These are phyloP conservation scores for Trinorchestia longiramus DNA, from an alignment of 1,140 invertebrate species.

Conservation along the genomic window DNA sequence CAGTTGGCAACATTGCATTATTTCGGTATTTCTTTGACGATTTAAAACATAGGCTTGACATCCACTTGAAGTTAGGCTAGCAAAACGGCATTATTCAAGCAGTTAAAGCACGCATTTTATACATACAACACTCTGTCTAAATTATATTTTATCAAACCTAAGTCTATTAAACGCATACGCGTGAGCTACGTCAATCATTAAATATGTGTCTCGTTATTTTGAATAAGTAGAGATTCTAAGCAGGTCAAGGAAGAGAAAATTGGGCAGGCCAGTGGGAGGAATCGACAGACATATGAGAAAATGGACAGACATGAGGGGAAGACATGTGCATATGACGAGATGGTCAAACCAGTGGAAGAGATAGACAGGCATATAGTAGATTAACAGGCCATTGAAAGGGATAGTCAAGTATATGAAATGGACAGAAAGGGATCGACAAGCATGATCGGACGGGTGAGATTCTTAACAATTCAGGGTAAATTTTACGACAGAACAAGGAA, in stretches of 20 bases:
- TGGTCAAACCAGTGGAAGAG: too few relatives aligned
- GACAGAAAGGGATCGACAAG: too few relatives aligned
- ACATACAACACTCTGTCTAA: background rate
- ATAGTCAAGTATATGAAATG: too few relatives aligned
- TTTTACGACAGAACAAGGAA: background rate
- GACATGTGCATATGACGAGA: too few relatives aligned
- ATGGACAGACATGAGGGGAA: too few relatives aligned
- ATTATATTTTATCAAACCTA: background rate
- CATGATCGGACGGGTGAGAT: background rate
- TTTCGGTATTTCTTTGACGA: background rate
- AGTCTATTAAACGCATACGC: background rate
- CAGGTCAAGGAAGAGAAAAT: too few relatives aligned
- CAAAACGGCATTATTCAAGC: constrained; percentile 41
- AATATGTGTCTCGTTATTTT: background rate
- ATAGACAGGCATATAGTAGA: too few relatives aligned
- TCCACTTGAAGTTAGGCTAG: constrained; percentile 25
- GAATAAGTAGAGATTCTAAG: background rate
- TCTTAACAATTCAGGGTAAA: background rate
- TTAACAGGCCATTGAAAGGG: too few relatives aligned
- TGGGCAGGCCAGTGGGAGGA: too few relatives aligned
- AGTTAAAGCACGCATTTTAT: constrained; percentile 43
- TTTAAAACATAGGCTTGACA: background rate
- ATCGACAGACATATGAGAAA: too few relatives aligned
- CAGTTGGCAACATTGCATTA: background rate
- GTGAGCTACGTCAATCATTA: background rate